A percentile compares a stretch with the other conserved stretches of the same genome.
Evolutionary conservation across 2,797 vertebrate species (phyloP).

Genomic region (Pygocentrus nattereri): DNA sequence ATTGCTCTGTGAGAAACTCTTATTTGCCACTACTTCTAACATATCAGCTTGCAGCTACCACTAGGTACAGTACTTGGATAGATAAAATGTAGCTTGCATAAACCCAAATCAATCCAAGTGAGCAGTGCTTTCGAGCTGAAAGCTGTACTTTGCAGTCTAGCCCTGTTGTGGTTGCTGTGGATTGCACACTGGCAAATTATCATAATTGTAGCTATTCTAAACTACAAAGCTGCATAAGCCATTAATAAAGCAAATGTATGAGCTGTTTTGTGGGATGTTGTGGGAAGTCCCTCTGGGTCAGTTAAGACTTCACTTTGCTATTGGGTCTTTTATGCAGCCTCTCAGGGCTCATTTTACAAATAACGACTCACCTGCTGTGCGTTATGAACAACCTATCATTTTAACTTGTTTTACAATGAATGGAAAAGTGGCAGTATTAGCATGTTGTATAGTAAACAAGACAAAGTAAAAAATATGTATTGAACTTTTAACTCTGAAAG

Average conservation of each 20-base stretch:
- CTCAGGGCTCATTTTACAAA: constrained; percentile 5
- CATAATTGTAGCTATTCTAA: background rate
- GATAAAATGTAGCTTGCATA: background rate
- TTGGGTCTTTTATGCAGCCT: background rate
- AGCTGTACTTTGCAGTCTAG: too few relatives aligned
- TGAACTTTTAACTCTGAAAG: background rate
- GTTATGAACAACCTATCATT: background rate
- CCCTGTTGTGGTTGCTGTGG: background rate
- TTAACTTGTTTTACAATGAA: constrained; percentile 34
- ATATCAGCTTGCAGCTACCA: background rate
- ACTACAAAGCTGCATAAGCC: background rate
- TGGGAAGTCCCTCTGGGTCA: background rate
- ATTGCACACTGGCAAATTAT: background rate
- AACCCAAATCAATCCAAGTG: background rate
- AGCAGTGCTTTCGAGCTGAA: background rate
- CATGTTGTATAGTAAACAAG: constrained; percentile 8
- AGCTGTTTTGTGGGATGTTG: constrained; percentile 7
- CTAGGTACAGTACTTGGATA: background rate
- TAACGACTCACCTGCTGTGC: constrained; percentile 18
- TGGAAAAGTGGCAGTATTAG: constrained; percentile 16
- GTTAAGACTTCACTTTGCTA: background rate
- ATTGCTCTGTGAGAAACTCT: too few relatives aligned
- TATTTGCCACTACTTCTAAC: background rate
- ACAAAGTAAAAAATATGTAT: background rate
- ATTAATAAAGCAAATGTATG: background rate